These are phyloP conservation scores for Drosophila kanekoi DNA, from an alignment of 2,888 invertebrate genomes.

Conservation along the genomic window DNA sequence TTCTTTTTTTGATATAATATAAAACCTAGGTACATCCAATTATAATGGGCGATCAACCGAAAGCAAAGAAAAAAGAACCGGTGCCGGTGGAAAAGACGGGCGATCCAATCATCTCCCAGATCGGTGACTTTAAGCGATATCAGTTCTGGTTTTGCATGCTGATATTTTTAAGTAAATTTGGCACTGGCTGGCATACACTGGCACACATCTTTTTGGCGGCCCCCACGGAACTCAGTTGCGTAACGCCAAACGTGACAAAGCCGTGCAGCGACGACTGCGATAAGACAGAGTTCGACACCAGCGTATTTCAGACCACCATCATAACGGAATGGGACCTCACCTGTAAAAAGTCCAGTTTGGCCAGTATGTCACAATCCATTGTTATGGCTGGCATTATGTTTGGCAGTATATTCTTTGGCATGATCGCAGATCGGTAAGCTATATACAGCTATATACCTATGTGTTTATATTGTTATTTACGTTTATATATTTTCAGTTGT, in stretches of 20 bases:
- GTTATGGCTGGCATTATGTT: constrained; percentile 92
- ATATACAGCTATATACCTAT: not conserved
- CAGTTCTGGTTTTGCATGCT: constrained; percentile 90
- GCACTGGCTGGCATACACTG: constrained; percentile 93
- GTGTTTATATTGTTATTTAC: not conserved
- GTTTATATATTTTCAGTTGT: constrained; percentile 86
- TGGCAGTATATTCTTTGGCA: constrained; percentile 91
- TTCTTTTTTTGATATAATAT: too few relatives aligned
- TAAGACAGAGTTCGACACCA: constrained; percentile 87
- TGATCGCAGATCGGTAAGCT: constrained; percentile 90
- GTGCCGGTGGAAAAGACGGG: constrained; percentile 50
- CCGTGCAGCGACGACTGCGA: constrained; percentile 87
- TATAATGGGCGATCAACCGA: not conserved
- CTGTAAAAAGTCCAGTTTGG: constrained; percentile 86
- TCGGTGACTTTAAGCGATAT: constrained; percentile 91
- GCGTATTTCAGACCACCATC: constrained; percentile 90
- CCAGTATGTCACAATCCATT: constrained; percentile 91
- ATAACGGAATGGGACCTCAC: constrained; percentile 91
- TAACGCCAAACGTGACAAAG: constrained; percentile 77
- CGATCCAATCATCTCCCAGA: constrained; percentile 89
- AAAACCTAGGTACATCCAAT: too few relatives aligned
- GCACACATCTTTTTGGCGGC: constrained; percentile 92
- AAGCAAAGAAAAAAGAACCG: constrained; percentile 13
- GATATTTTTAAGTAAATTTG: constrained; percentile 90
- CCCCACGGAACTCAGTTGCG: constrained; percentile 87